A percentile compares a stretch with the other conserved stretches of the same genome.
These are phyloP conservation scores for Cephus runcator DNA, from an alignment of 2,888 invertebrate species.

Conservation along the genomic window DNA sequence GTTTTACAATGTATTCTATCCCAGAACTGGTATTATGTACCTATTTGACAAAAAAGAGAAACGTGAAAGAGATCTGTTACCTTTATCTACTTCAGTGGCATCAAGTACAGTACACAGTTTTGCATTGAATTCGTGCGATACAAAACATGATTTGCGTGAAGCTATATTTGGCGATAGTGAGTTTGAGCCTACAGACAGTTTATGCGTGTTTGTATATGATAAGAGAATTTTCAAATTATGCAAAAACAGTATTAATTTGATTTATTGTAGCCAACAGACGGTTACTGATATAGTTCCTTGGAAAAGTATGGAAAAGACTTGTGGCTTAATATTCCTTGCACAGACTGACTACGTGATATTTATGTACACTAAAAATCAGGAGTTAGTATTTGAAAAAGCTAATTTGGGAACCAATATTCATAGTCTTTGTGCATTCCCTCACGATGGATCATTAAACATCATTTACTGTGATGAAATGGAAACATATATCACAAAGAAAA, in stretches of 20 bases:
- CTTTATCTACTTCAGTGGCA: not conserved
- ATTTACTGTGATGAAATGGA: slow-evolving; percentile 38
- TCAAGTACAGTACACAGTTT: not conserved
- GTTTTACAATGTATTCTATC: slow-evolving; percentile 42
- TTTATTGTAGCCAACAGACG: slow-evolving; percentile 35
- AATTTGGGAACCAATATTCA: slow-evolving; percentile 29
- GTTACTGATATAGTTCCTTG: slow-evolving; percentile 43
- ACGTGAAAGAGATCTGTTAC: not conserved
- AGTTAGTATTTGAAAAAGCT: slow-evolving; percentile 44
- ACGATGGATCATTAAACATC: slow-evolving; percentile 19
- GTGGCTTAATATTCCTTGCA: slow-evolving; percentile 39
- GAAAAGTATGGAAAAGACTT: slow-evolving; percentile 28
- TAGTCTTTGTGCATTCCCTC: slow-evolving; percentile 37
- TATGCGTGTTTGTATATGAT: slow-evolving; percentile 45
- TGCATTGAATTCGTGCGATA: not conserved
- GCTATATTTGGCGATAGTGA: not conserved
- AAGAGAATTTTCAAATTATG: slow-evolving; percentile 40
- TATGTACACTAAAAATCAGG: slow-evolving; percentile 31
- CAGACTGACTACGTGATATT: slow-evolving; percentile 31
- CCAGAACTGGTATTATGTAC: slow-evolving; percentile 33
- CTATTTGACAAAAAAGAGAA: slow-evolving; percentile 33
- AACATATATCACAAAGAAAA: slow-evolving; percentile 11
- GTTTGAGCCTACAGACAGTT: slow-evolving; percentile 1
- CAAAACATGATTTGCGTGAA: not conserved
- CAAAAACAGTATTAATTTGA: slow-evolving; percentile 32